Evolutionary conservation across 2,113 vertebrate species (phyloP), one percentile per base, ranked within the genome.

Genomic region (Baryphthengus martii): DNA sequence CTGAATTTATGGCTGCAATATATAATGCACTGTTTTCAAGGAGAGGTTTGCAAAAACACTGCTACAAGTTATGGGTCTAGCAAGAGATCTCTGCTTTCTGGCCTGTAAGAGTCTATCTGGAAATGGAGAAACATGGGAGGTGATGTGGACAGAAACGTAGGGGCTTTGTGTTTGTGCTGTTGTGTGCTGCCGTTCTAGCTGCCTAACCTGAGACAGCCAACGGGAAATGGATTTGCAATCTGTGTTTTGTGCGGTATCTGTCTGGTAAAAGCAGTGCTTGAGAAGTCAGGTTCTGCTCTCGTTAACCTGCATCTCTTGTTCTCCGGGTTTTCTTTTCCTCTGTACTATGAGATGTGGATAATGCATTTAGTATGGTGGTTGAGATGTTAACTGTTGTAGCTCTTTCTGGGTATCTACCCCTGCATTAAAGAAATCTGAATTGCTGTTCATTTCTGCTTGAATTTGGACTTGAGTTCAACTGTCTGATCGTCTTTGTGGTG

Each of bases 1-100:
- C 58, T 94, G 79, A 86, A 97, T 96, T 97, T 97, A 97, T 97
- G 93, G 73, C 81, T 82, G 87, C 81, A 86, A 59, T 94, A 92
- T 92, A 89, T 89, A 95, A 95, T 95, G 49, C 86, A 74, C 85
- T 93, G 71, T 93, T 96, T 96, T 93, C 86, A 88, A 92, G 95
- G 85, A 75, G 71, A 84, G 61, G 77, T 70, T 85, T 91, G 74
- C 39, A 76, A 81, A 91, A 94, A 66, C 56, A 73, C 31, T 76
- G 72, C 81, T 85, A 67, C 31, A 95, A 96, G 88, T 76, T 61
- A 78, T 37, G 53, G 55, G 35, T 93, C 68, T 84, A 88, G 75
- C 40, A 88, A 72, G 77, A 78, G 24, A 33, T 67, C 45, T 63
- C 47, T 74, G 33, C n/a, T 84, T 86, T 74, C 68, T 90, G 50